Evolutionary conservation across 2,797 vertebrate species (phyloP).

Genomic region (Pseudomugil tenellus): DNA sequence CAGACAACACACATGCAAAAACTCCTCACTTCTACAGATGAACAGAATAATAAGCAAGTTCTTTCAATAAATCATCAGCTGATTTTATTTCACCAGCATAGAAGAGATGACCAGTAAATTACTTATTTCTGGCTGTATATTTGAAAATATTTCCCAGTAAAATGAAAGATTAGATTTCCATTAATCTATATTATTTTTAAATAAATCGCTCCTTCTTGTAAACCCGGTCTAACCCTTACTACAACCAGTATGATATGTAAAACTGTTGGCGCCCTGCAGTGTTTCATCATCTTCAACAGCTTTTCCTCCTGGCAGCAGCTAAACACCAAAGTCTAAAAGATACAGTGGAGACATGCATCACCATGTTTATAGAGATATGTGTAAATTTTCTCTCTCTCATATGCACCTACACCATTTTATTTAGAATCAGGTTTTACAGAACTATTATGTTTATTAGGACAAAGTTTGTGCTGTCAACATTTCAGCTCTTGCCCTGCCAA

Average conservation of each 20-base stretch:
- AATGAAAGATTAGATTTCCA: not conserved
- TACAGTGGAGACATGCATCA: not conserved
- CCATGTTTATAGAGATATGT: no score
- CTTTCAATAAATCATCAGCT: not conserved
- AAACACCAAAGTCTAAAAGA: not conserved
- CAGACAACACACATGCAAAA: slow-evolving; percentile 52
- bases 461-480: no score
- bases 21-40: not conserved
- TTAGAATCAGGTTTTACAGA: no score
- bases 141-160: not conserved
- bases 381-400: no score
- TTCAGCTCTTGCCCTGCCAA: no score
- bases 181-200: not conserved
- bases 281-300: no score
- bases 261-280: not conserved
- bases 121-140: not conserved
- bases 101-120: not conserved
- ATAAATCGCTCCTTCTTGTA: not conserved
- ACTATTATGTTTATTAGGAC: no score
- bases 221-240: not conserved
- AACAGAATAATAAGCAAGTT: not conserved
- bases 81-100: not conserved
- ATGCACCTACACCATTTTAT: no score
- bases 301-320: slow-evolving; percentile 1
- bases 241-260: not conserved